These are phyloP conservation scores for Dissostichus mawsoni DNA, from an alignment of 2,113 vertebrate species.

Conservation along the genomic window DNA sequence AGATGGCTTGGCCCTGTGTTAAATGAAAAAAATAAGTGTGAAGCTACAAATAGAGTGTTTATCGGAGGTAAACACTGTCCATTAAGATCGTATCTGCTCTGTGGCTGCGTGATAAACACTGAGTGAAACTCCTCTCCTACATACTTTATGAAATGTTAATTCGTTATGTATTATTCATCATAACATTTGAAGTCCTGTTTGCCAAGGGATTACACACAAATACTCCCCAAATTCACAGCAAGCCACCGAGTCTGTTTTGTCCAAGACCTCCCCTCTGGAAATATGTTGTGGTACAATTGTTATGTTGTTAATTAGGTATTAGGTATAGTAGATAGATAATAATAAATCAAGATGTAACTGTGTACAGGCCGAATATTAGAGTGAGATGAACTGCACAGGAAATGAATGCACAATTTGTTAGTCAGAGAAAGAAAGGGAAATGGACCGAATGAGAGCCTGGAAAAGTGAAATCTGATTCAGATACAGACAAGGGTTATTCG, in stretches of 20 bases:
- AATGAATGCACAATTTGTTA: not conserved
- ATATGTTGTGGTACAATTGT: not conserved
- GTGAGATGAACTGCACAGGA: not conserved
- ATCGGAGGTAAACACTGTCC: not conserved
- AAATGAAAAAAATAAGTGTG: no score
- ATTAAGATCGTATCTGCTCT: not conserved
- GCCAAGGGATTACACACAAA: not conserved
- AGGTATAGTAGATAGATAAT: not conserved
- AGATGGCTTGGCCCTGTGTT: not conserved
- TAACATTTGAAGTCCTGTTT: not conserved
- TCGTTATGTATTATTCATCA: not conserved
- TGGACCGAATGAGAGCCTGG: not conserved
- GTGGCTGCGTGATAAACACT: conserved; percentile 1
- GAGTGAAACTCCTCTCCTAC: not conserved
- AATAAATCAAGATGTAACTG: not conserved
- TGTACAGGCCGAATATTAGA: not conserved
- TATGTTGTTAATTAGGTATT: not conserved
- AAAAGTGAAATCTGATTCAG: conserved; percentile 23
- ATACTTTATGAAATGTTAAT: not conserved
- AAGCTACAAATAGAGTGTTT: not conserved
- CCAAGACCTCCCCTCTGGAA: not conserved
- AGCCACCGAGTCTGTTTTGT: not conserved
- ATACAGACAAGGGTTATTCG: not conserved
- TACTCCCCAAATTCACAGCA: not conserved
- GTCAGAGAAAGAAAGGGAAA: not conserved